Evolutionary conservation across 2,113 vertebrate genomes (phyloP).

Genomic region (Apaloderma vittatum): DNA sequence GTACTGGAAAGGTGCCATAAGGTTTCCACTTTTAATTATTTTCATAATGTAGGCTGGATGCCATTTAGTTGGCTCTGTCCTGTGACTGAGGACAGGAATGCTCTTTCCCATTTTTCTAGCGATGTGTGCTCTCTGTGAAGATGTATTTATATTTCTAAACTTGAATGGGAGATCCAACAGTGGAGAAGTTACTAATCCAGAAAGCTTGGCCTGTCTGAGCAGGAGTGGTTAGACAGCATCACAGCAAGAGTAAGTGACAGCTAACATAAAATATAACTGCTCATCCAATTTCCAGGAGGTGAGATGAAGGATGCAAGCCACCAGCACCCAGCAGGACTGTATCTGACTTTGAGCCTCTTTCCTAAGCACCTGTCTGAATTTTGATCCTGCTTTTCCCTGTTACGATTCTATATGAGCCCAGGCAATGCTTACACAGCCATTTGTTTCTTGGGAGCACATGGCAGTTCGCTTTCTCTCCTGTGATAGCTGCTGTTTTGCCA

Average conservation of each 20-base stretch:
- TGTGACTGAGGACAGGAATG: background rate
- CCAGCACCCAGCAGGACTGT: background rate
- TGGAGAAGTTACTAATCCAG: background rate
- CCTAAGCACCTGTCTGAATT: background rate
- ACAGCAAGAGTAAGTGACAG: background rate
- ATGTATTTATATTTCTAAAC: background rate
- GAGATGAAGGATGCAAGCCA: background rate
- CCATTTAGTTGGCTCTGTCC: background rate
- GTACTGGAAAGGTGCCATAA: too few species aligned
- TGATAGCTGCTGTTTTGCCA: background rate
- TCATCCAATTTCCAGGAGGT: background rate
- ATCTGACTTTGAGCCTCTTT: background rate
- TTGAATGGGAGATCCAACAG: background rate
- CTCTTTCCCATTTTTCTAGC: background rate
- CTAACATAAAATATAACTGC: background rate
- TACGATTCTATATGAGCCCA: background rate
- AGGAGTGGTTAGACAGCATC: background rate
- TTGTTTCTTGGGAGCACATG: background rate
- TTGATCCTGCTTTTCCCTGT: background rate
- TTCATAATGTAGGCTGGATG: background rate
- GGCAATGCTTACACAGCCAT: background rate
- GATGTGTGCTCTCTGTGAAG: background rate
- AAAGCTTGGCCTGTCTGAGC: background rate
- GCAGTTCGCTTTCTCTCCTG: background rate
- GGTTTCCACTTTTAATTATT: background rate